Evolutionary conservation across 2,888 invertebrate species (phyloP).

Genomic region (Dichetophora obliterata): DNA sequence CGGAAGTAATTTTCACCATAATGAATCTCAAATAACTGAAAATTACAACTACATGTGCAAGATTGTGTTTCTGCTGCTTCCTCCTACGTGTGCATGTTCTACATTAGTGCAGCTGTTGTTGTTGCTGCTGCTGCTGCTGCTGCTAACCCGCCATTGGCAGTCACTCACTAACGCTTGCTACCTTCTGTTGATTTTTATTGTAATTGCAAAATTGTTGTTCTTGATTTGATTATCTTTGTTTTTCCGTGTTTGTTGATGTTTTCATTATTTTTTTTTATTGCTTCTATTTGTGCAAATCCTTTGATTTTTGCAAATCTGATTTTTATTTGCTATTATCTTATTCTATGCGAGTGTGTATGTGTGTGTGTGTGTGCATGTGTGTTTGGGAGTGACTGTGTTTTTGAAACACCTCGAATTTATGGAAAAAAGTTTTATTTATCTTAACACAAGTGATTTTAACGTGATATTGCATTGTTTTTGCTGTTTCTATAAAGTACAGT

Average conservation of each 20-base stretch:
- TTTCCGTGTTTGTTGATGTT: not conserved
- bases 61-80: not conserved
- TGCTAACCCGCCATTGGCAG: conserved; percentile 26
- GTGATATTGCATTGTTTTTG: not conserved
- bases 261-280: not conserved
- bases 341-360: not conserved
- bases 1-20: conserved; percentile 48
- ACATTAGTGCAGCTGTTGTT: not conserved
- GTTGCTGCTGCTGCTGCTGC: not conserved
- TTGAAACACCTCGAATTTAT: not conserved
- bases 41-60: conserved; percentile 47
- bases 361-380: not conserved
- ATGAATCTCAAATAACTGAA: conserved; percentile 53
- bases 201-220: conserved; percentile 1
- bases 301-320: not conserved
- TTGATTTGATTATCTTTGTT: not conserved
- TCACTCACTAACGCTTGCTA: not conserved
- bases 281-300: conserved; percentile 9
- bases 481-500: too few species aligned
- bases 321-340: not conserved
- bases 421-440: not conserved
- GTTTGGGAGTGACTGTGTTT: not conserved
- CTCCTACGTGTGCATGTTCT: not conserved
- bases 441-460: too few species aligned
- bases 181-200: conserved; percentile 4